phyloP scores from a whole-genome alignment of 2,888 invertebrate genomes.

The Cerastis leucographa region DNA sequence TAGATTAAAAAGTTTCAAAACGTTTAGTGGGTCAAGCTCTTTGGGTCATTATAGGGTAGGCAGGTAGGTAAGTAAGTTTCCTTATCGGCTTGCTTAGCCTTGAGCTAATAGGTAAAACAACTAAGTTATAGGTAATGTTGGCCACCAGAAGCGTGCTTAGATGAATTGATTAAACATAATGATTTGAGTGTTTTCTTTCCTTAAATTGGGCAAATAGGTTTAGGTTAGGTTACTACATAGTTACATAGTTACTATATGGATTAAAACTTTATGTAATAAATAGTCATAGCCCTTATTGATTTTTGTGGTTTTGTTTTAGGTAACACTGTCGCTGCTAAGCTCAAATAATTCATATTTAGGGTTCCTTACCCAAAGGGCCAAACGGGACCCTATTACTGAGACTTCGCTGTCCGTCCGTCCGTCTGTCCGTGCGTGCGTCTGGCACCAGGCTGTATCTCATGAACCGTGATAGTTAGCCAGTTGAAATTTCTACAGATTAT shows the following conservation, averaged over 20 bases:
- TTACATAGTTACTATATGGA: neutral
- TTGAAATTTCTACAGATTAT: too few relatives aligned
- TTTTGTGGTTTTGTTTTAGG: neutral
- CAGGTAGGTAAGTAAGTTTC: constrained; percentile 47
- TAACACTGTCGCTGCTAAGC: too few relatives aligned
- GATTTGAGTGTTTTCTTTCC: constrained; percentile 46
- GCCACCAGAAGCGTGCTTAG: constrained; percentile 40
- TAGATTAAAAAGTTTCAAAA: constrained; percentile 15
- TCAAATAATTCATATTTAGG: too few relatives aligned
- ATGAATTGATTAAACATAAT: constrained; percentile 53
- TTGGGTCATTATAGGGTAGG: constrained; percentile 63
- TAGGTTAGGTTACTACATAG: constrained; percentile 3
- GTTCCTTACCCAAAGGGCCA: too few relatives aligned
- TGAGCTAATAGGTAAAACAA: constrained; percentile 73
- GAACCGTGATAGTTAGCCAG: too few relatives aligned
- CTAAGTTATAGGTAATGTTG: constrained; percentile 44
- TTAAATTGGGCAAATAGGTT: constrained; percentile 31
- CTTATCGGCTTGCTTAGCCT: constrained; percentile 69
- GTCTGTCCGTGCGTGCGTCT: too few relatives aligned
- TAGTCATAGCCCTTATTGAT: neutral
- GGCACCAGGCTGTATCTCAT: too few relatives aligned
- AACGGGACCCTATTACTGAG: too few relatives aligned
- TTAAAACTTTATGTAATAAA: neutral
- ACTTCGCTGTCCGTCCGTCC: too few relatives aligned
- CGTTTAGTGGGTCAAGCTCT: constrained; percentile 64